Evolutionary conservation across 2,888 invertebrate species (phyloP).

Genomic region (Drosophila nigricruria): DNA sequence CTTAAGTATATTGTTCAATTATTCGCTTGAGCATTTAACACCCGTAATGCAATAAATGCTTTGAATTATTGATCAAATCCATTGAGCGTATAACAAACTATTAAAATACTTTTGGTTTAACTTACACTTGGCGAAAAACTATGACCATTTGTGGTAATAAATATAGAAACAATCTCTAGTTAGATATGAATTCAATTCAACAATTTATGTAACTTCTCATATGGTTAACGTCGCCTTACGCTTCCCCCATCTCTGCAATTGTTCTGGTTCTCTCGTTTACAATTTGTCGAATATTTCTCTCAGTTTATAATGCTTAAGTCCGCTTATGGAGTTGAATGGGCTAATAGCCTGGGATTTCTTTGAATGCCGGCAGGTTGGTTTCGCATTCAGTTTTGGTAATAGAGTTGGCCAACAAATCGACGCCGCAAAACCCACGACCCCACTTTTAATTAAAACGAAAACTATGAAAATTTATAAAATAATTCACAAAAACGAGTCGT

Average conservation of each 20-base stretch:
- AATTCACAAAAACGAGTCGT: constrained; percentile 46
- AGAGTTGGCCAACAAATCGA: constrained; percentile 63
- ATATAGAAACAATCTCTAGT: background rate
- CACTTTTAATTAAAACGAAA: constrained; percentile 80
- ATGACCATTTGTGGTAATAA: no score
- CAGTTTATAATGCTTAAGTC: constrained; percentile 2
- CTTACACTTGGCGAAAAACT: constrained; percentile 8
- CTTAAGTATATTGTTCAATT: constrained; percentile 24
- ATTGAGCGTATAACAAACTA: background rate
- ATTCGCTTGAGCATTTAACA: constrained; percentile 52
- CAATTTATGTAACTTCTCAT: background rate
- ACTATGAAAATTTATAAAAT: constrained; percentile 78
- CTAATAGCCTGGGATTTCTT: background rate
- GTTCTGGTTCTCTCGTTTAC: no score
- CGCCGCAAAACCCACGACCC: constrained; percentile 71
- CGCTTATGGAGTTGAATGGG: background rate
- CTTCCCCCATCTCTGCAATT: no score
- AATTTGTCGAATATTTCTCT: background rate
- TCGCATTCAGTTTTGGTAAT: constrained; percentile 50
- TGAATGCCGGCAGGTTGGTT: constrained; percentile 12
- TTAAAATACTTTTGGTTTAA: background rate
- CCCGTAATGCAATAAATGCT: constrained; percentile 54
- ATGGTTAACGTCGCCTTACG: no score
- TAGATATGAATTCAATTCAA: background rate
- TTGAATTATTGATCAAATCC: constrained; percentile 32